Conservation (phyloP, 2,113 vertebrate genomes). For the Bufo bufo region DNA sequence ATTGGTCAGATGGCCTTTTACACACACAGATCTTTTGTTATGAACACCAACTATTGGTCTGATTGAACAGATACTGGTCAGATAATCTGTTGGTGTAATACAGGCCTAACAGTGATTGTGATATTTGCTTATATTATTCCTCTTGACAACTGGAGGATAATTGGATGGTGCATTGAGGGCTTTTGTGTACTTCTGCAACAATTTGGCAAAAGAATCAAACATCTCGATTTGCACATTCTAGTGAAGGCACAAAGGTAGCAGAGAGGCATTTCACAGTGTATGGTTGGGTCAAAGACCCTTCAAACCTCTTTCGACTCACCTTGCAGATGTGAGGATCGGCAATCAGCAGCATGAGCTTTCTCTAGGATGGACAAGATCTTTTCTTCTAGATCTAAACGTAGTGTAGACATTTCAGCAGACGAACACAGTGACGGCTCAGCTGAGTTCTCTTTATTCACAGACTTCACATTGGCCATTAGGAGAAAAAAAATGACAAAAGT, state of each 20-base stretch:
- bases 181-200: too few relatives aligned
- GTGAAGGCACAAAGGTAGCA: background rate
- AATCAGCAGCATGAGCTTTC: conserved; percentile 44
- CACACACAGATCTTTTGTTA: too few relatives aligned
- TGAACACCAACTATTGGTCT: too few relatives aligned
- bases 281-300: background rate
- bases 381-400: conserved; percentile 33
- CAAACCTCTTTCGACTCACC: background rate
- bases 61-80: too few relatives aligned
- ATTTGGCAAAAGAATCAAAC: background rate
- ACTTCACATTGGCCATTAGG: background rate
- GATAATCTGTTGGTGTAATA: too few relatives aligned
- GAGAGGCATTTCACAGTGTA: background rate
- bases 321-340: conserved; percentile 51
- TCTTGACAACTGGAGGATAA: too few relatives aligned
- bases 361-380: conserved; percentile 41
- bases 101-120: too few relatives aligned
- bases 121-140: too few relatives aligned
- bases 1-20: too few relatives aligned
- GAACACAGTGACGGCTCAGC: background rate
- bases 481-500: background rate
- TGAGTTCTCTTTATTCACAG: background rate
- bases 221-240: background rate
- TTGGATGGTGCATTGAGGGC: too few relatives aligned
- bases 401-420: conserved; percentile 14